Percentiles rank a stretch among this genome's conserved stretches.
Conservation (phyloP, 2,797 vertebrate species). For the Pseudomugil tenellus region DNA sequence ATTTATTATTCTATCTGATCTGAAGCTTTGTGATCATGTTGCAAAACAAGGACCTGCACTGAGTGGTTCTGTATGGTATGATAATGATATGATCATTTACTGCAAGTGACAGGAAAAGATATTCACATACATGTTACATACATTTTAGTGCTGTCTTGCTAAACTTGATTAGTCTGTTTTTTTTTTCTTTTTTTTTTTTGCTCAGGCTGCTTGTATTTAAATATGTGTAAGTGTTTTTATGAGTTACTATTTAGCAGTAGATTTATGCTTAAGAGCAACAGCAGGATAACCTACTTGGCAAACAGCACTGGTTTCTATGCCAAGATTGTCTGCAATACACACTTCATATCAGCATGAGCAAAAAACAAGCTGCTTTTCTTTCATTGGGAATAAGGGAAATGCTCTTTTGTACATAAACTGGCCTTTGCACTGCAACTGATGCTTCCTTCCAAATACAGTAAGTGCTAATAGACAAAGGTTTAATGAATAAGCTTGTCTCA, state of each 20-base stretch:
- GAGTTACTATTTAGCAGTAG: slow-evolving; percentile 70
- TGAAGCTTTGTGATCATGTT: slow-evolving; percentile 17
- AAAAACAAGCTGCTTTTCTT: slow-evolving; percentile 43
- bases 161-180: slow-evolving; percentile 34
- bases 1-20: slow-evolving; percentile 51
- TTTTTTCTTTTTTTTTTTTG: slow-evolving; percentile 35
- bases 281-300: slow-evolving; percentile 75
- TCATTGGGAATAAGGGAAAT: slow-evolving; percentile 70
- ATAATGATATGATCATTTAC: slow-evolving; percentile 17
- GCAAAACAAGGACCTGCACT: slow-evolving; percentile 7
- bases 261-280: slow-evolving; percentile 78
- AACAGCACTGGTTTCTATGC: slow-evolving; percentile 65
- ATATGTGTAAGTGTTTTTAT: slow-evolving; percentile 48
- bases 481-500: slow-evolving; percentile 71
- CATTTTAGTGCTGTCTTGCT: slow-evolving; percentile 25
- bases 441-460: slow-evolving; percentile 78
- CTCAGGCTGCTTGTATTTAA: slow-evolving; percentile 39
- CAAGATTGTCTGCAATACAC: slow-evolving; percentile 67
- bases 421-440: slow-evolving; percentile 39
- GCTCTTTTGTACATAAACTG: slow-evolving; percentile 58
- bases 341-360: slow-evolving; percentile 56
- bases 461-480: slow-evolving; percentile 69
- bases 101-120: slow-evolving; percentile 27
- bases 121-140: slow-evolving; percentile 38
- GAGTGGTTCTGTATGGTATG: slow-evolving; percentile 17